Evolutionary conservation across 2,888 invertebrate species (phyloP).

Genomic region (Scaptomyza flava): DNA sequence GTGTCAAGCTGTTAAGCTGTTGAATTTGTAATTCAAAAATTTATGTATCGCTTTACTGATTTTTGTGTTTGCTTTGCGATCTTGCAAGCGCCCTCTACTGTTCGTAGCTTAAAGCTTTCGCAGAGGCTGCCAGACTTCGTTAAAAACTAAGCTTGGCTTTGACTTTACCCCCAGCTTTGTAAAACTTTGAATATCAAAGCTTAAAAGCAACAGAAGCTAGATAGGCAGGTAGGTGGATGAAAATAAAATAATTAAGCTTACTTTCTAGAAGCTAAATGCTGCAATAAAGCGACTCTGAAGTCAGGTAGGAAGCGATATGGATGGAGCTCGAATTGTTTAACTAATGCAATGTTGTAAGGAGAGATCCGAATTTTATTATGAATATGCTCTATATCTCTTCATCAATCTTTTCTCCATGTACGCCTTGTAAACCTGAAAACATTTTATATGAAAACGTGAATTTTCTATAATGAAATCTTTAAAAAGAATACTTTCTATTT

Average conservation of each 20-base stretch:
- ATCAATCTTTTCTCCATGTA: too few species aligned
- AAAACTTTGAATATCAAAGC: constrained; percentile 16
- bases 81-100: not conserved
- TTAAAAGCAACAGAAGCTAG: not conserved
- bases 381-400: too few species aligned
- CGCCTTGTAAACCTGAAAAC: too few species aligned
- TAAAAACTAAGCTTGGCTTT: constrained; percentile 21
- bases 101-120: constrained; percentile 44
- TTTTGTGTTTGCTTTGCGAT: not conserved
- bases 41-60: constrained; percentile 16
- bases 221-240: not conserved
- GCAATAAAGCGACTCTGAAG: too few species aligned
- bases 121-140: constrained; percentile 30
- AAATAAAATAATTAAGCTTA: not conserved
- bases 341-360: too few species aligned
- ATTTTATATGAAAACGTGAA: too few species aligned
- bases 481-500: not conserved
- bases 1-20: constrained; percentile 8
- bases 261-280: not conserved
- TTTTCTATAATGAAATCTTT: too few species aligned
- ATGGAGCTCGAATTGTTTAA: too few species aligned
- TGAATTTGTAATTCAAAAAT: constrained; percentile 22
- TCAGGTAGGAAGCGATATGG: too few species aligned
- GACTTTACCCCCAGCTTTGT: not conserved
- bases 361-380: too few species aligned